Conservation (phyloP, 2,888 invertebrate genomes). For the Rotaria sp. region DNA sequence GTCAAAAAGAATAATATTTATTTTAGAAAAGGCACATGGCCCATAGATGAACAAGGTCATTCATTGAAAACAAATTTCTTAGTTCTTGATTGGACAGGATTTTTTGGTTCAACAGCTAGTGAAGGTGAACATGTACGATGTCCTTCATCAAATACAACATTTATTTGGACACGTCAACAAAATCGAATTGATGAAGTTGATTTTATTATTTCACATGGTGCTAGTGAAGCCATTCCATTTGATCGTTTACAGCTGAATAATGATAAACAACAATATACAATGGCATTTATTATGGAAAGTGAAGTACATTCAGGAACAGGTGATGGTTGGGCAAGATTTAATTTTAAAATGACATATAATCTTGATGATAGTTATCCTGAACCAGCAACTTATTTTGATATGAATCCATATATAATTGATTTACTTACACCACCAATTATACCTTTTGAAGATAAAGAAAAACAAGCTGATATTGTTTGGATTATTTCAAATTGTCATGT, state of each 20-base stretch:
- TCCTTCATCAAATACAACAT: neutral
- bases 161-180: neutral
- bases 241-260: neutral
- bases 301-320: slow-evolving; percentile 37
- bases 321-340: slow-evolving; percentile 23
- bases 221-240: neutral
- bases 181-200: neutral
- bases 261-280: slow-evolving; percentile 25
- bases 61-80: neutral
- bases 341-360: slow-evolving; percentile 39
- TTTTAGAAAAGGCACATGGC: neutral
- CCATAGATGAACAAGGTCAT: neutral
- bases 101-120: neutral
- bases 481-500: slow-evolving; percentile 37
- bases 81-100: neutral
- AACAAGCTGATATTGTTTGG: slow-evolving; percentile 30
- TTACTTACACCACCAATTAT: slow-evolving; percentile 25
- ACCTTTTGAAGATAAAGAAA: slow-evolving; percentile 37
- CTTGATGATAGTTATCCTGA: slow-evolving; percentile 38
- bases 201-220: neutral
- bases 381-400: slow-evolving; percentile 40
- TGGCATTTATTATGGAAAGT: slow-evolving; percentile 39
- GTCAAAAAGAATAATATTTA: too few relatives aligned
- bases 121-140: neutral
- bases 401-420: slow-evolving; percentile 29